phyloP scores from a whole-genome alignment of 2,888 invertebrate species.

The Plagodis pulveraria region DNA sequence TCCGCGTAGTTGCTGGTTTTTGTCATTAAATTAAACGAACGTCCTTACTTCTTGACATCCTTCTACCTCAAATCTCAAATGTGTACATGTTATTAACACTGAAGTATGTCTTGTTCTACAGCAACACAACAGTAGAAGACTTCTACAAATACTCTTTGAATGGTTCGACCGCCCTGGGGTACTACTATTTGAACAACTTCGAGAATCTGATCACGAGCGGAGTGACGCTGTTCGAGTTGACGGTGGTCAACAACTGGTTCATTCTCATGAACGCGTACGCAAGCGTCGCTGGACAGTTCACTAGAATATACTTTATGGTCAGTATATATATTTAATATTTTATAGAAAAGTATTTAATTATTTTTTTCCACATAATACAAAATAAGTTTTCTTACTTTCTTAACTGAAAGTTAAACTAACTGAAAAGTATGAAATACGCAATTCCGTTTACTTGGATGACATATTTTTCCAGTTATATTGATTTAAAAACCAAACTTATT shows the following conservation, averaged over 20 bases:
- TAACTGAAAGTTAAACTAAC: no score
- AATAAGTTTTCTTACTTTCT: no score
- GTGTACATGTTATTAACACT: not conserved
- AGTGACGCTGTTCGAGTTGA: slow-evolving; percentile 94
- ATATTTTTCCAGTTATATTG: no score
- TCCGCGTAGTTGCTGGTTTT: no score
- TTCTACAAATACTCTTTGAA: slow-evolving; percentile 90
- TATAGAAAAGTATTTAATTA: no score
- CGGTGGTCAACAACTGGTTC: slow-evolving; percentile 97
- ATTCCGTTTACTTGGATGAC: no score
- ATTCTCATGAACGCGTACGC: slow-evolving; percentile 95
- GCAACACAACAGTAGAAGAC: slow-evolving; percentile 93
- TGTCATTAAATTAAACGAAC: no score
- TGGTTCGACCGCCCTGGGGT: slow-evolving; percentile 89
- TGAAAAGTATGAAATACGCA: no score
- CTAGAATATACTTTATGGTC: slow-evolving; percentile 93
- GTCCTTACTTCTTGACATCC: no score
- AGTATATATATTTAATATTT: slow-evolving; percentile 19
- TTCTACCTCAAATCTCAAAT: no score
- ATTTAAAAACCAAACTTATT: no score
- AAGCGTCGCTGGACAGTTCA: slow-evolving; percentile 88
- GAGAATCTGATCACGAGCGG: slow-evolving; percentile 90
- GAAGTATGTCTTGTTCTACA: slow-evolving; percentile 56
- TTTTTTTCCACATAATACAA: no score
- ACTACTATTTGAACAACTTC: slow-evolving; percentile 95